A percentile compares a stretch with the other conserved stretches of the same genome.
These are phyloP conservation scores for Euproctis similis DNA, from an alignment of 2,888 invertebrate species.

Conservation along the genomic window DNA sequence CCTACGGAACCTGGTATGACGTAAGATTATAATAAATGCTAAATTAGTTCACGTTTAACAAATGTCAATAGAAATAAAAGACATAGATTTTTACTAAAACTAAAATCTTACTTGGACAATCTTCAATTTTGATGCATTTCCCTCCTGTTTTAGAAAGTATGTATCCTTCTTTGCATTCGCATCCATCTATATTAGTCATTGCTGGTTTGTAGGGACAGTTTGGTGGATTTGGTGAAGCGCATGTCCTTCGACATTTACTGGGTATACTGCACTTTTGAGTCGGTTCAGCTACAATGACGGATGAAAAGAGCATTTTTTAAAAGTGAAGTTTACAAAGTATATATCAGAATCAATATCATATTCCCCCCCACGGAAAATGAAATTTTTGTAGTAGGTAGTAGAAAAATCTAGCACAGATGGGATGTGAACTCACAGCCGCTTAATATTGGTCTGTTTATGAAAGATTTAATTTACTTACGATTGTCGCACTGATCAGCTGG, in stretches of 20 bases:
- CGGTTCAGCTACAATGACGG: not conserved
- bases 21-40: not conserved
- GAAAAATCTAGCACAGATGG: too few relatives aligned
- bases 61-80: too few relatives aligned
- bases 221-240: slow-evolving; percentile 12
- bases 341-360: too few relatives aligned
- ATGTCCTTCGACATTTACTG: slow-evolving; percentile 14
- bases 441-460: too few relatives aligned
- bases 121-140: slow-evolving; percentile 11
- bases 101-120: slow-evolving; percentile 14
- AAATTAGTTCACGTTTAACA: too few relatives aligned
- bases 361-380: too few relatives aligned
- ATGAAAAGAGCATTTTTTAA: too few relatives aligned
- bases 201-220: slow-evolving; percentile 13
- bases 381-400: too few relatives aligned
- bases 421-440: too few relatives aligned
- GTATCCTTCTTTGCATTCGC: slow-evolving; percentile 15
- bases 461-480: too few relatives aligned
- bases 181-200: slow-evolving; percentile 10
- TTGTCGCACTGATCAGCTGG: slow-evolving; percentile 27
- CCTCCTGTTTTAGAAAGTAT: slow-evolving; percentile 12
- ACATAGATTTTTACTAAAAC: too few relatives aligned
- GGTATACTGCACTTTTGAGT: slow-evolving; percentile 7
- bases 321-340: too few relatives aligned
- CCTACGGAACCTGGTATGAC: slow-evolving; percentile 15